Conservation (phyloP, 2,113 vertebrate genomes). For the Cathartes aura region DNA sequence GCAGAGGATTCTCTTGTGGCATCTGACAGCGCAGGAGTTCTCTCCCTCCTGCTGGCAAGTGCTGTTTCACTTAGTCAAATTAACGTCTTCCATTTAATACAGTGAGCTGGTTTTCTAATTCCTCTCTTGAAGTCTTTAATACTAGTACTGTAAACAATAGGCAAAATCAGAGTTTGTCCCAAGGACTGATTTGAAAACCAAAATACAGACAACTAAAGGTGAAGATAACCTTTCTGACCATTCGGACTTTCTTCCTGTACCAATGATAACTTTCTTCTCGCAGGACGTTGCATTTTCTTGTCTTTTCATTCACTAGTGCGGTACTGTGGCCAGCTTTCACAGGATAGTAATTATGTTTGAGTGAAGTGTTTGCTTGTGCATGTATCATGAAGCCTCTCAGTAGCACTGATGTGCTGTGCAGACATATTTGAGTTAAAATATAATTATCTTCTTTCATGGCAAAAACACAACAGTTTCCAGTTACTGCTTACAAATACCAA, state of each 20-base stretch:
- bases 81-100: slow-evolving; percentile 24
- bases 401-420: not conserved
- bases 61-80: not conserved
- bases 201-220: not conserved
- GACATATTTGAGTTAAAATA: not conserved
- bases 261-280: not conserved
- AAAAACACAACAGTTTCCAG: slow-evolving; percentile 10
- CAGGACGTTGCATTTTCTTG: not conserved
- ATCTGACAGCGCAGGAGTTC: not conserved
- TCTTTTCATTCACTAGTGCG: not conserved
- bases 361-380: not conserved
- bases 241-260: not conserved
- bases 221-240: not conserved
- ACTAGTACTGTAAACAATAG: not conserved
- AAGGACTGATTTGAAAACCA: not conserved
- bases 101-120: slow-evolving; percentile 8
- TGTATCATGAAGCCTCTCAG: not conserved
- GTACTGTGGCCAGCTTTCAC: not conserved
- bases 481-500: slow-evolving; percentile 35
- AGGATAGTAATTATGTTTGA: not conserved
- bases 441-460: not conserved
- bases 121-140: not conserved
- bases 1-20: not conserved
- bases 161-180: not conserved
- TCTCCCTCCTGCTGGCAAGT: not conserved